Evolutionary conservation across 2,888 invertebrate species (phyloP), one percentile per base, ranked within the genome.

Genomic region (Drosophila colorata): DNA sequence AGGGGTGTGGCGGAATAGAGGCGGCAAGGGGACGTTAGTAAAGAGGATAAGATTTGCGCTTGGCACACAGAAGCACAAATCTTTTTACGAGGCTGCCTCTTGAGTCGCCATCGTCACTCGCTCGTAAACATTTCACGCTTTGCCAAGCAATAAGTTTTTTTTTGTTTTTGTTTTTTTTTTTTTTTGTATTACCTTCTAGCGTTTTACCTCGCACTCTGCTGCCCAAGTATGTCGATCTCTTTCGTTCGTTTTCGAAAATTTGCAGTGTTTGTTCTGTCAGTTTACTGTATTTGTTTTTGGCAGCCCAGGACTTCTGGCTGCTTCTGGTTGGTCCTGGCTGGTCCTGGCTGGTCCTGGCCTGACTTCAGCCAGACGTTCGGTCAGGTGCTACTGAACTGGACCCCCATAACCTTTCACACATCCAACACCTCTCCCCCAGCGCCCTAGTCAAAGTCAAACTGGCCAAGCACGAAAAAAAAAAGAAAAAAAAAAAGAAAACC

Each of bases 71-170:
- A 63, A 51, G 71, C 43, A 70, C 44, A 80, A 88, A 78, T 83
- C 80, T 77, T 65, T 79, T 74, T 77, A 85, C 72, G 67, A 76
- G 55, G 61, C 65, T 56, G 60, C 51, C 65, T 75, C 71, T 77
- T 61, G 70, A 79, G 77, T 77, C 87, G 73, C 73, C 84, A 74
- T 86, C 84, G 88, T 83, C 84, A 87, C 68, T 88, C 76, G 88
- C 87, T 86, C 87, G 88, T 87, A 85, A 88, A 87, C 88, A 85
- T 88, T 85, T 85, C 74, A 88, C 87, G 88, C 88, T 85, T 80
- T 85, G 81, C 88, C 84, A 75, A 78, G 88, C 84, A 88, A 83
- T 88, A 83, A 86, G 78, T 76, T 78, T 68, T 60, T 64, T 51
- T 56, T 48, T 55, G 41, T 44, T 14, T 43, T 16, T 48, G 23